Evolutionary conservation across 2,888 invertebrate genomes (phyloP).

Genomic region (Pseudoips prasinana): DNA sequence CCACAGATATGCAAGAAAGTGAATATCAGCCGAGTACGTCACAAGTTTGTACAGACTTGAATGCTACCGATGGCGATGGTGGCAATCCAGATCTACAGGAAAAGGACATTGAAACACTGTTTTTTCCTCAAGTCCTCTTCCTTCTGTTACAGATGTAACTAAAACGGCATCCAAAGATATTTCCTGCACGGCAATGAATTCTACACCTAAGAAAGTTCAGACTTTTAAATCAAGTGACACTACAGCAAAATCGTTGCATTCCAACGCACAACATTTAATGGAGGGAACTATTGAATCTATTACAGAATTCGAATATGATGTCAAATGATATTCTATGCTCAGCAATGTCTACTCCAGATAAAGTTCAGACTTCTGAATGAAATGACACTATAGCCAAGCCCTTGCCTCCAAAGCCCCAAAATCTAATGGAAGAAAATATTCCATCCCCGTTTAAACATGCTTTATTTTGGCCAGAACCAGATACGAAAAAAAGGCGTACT

Average conservation of each 20-base stretch:
- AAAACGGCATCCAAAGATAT: too few species aligned
- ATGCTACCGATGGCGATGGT: constrained; percentile 6
- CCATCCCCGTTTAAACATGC: constrained; percentile 15
- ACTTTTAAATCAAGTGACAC: too few species aligned
- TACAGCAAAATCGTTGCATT: too few species aligned
- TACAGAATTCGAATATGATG: neutral
- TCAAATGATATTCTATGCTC: too few species aligned
- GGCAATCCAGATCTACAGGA: too few species aligned
- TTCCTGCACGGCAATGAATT: too few species aligned
- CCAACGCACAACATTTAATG: constrained; percentile 1
- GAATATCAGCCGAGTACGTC: too few species aligned
- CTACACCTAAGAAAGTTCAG: too few species aligned
- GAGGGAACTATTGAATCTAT: constrained; percentile 8
- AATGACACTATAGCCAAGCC: constrained; percentile 4
- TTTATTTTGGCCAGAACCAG: constrained; percentile 17
- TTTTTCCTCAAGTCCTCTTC: too few species aligned
- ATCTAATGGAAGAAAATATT: constrained; percentile 7
- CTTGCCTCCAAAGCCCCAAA: constrained; percentile 7
- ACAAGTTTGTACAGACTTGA: constrained; percentile 3
- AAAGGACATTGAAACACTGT: too few species aligned
- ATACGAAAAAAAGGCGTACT: constrained; percentile 12
- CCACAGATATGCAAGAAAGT: too few species aligned
- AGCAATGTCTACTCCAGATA: constrained; percentile 2
- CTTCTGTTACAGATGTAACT: too few species aligned
- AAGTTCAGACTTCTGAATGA: constrained; percentile 8